Conservation (phyloP, 1,140 invertebrate genomes). For the Probaryconus sp. region DNA sequence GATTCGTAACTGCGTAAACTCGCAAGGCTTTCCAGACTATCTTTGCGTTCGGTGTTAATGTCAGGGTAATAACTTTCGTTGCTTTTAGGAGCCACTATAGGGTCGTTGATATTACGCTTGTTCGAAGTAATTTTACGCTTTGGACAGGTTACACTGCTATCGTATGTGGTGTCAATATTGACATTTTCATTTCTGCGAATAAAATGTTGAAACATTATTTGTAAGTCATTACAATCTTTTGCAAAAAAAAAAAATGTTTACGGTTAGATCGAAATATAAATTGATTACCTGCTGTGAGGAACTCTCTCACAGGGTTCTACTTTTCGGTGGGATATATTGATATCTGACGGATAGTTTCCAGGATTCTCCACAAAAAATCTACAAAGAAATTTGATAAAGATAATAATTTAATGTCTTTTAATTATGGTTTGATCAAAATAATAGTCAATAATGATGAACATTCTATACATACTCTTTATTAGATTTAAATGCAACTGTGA, state of each 20-base stretch:
- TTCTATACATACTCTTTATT: conserved; percentile 77
- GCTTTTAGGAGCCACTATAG: conserved; percentile 58
- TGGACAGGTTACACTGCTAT: conserved; percentile 75
- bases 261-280: conserved; percentile 22
- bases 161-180: conserved; percentile 76
- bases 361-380: conserved; percentile 75
- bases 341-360: conserved; percentile 51
- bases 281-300: conserved; percentile 44
- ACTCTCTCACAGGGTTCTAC: conserved; percentile 53
- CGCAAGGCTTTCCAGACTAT: conserved; percentile 79
- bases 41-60: conserved; percentile 74
- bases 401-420: not conserved
- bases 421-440: not conserved
- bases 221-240: not conserved
- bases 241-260: no score
- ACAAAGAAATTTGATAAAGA: conserved; percentile 11
- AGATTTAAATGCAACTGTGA: conserved; percentile 45
- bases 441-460: no score
- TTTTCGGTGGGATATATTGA: conserved; percentile 43
- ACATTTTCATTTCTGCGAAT: conserved; percentile 75
- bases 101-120: conserved; percentile 75
- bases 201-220: conserved; percentile 59
- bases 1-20: conserved; percentile 78
- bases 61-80: conserved; percentile 70
- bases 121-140: conserved; percentile 79